phyloP scores from a whole-genome alignment of 2,888 invertebrate genomes.

The Pollenia angustigena region DNA sequence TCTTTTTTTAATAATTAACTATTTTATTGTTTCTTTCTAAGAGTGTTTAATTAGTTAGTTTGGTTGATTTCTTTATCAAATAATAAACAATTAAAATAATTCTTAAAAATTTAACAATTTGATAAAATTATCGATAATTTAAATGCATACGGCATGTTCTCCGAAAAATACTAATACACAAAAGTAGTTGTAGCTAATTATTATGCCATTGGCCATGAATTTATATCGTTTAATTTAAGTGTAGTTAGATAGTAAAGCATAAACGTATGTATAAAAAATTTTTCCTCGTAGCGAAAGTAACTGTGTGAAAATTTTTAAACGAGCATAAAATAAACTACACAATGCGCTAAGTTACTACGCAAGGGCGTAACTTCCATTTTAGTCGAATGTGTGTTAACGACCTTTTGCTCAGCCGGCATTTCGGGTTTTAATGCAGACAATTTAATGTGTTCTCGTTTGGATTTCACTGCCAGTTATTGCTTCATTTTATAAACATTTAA shows the following conservation, averaged over 20 bases:
- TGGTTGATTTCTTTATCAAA: too few species aligned
- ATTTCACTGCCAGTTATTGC: slow-evolving; percentile 27
- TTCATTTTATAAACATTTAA: slow-evolving; percentile 1
- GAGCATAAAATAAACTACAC: slow-evolving; percentile 32
- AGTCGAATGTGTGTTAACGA: slow-evolving; percentile 62
- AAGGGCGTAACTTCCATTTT: slow-evolving; percentile 31
- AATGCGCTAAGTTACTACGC: slow-evolving; percentile 40
- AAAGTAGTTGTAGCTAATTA: too few species aligned
- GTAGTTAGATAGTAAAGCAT: too few species aligned
- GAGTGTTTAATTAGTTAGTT: too few species aligned
- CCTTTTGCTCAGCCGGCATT: slow-evolving; percentile 50
- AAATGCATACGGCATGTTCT: too few species aligned
- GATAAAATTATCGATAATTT: too few species aligned
- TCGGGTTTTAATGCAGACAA: slow-evolving; percentile 29
- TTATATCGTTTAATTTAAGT: not conserved
- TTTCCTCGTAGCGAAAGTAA: slow-evolving; percentile 53
- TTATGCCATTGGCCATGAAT: slow-evolving; percentile 25
- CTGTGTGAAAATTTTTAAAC: slow-evolving; percentile 51
- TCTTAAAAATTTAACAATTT: too few species aligned
- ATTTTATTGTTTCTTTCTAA: too few species aligned
- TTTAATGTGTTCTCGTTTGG: slow-evolving; percentile 1
- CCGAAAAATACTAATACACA: too few species aligned
- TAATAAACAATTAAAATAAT: too few species aligned
- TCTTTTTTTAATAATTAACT: too few species aligned
- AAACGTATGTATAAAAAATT: not conserved